A percentile compares a stretch with the other conserved stretches of the same genome.
Evolutionary conservation across 1,140 invertebrate species (phyloP).

Genomic region (Papilio machaon): DNA sequence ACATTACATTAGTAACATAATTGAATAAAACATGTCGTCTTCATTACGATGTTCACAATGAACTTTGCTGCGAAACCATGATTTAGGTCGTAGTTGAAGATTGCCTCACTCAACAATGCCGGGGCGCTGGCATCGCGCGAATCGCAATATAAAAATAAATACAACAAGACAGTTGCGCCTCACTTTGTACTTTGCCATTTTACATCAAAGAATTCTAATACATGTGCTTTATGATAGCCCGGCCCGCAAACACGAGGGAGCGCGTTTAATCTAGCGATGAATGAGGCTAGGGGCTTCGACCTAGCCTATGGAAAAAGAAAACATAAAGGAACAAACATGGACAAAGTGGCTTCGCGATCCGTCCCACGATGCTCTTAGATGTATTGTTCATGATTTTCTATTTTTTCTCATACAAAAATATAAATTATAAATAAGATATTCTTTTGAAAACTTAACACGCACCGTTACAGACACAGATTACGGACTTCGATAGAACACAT

Average conservation of each 20-base stretch:
- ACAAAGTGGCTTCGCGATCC: neutral
- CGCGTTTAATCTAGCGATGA: slow-evolving; percentile 33
- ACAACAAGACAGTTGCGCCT: neutral
- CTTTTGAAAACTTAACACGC: too few relatives aligned
- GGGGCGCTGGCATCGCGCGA: neutral
- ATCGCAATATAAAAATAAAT: neutral
- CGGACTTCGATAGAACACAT: too few relatives aligned
- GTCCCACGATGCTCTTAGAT: neutral
- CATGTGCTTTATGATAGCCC: slow-evolving; percentile 33
- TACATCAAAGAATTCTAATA: slow-evolving; percentile 33
- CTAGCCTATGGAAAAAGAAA: slow-evolving; percentile 21
- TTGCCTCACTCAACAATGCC: neutral
- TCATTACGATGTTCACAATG: neutral
- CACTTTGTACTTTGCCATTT: slow-evolving; percentile 17
- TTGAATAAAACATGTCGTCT: neutral
- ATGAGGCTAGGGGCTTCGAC: slow-evolving; percentile 34
- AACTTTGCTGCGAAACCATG: neutral
- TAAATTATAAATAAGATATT: neutral
- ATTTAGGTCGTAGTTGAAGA: slow-evolving; percentile 4
- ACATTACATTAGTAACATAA: too few relatives aligned
- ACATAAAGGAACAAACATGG: slow-evolving; percentile 18
- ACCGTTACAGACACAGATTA: too few relatives aligned
- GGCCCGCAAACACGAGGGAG: slow-evolving; percentile 31
- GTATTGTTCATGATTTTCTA: neutral
- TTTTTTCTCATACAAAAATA: neutral